A percentile compares a stretch with the other conserved stretches of the same genome.
These are phyloP conservation scores for Drosophila tsacasi DNA, from an alignment of 1,140 invertebrate genomes.

Conservation along the genomic window DNA sequence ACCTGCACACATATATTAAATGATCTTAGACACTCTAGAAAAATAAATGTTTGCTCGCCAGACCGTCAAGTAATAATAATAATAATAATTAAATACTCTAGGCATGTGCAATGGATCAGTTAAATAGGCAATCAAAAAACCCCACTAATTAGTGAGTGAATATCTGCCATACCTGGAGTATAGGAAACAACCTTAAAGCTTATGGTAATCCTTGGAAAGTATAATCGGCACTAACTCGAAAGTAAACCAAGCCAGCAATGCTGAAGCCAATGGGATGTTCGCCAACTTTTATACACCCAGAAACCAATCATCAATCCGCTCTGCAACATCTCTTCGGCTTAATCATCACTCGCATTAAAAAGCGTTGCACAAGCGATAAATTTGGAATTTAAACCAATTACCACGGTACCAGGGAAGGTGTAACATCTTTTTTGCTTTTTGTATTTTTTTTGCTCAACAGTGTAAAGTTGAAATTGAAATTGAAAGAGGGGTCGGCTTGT, in stretches of 20 bases:
- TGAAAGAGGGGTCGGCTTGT: slow-evolving; percentile 22
- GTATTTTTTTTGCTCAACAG: slow-evolving; percentile 47
- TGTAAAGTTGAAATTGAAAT: slow-evolving; percentile 49
- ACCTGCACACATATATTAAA: not conserved
- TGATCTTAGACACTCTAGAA: not conserved
- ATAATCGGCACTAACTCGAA: slow-evolving; percentile 14
- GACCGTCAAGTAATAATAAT: slow-evolving; percentile 9
- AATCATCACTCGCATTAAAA: slow-evolving; percentile 18
- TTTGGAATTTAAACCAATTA: slow-evolving; percentile 54
- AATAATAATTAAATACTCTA: slow-evolving; percentile 1
- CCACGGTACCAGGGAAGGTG: slow-evolving; percentile 43
- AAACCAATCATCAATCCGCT: not conserved
- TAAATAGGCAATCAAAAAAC: slow-evolving; percentile 14
- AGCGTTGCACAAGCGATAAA: slow-evolving; percentile 46
- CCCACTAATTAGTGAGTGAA: slow-evolving; percentile 5
- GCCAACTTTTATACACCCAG: slow-evolving; percentile 26
- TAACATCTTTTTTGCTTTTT: slow-evolving; percentile 8
- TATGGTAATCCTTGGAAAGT: not conserved
- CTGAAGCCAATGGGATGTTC: not conserved
- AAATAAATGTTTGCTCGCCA: slow-evolving; percentile 7
- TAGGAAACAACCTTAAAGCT: not conserved
- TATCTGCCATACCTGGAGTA: not conserved
- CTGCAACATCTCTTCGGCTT: slow-evolving; percentile 9
- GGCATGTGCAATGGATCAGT: slow-evolving; percentile 11
- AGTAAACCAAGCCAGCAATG: slow-evolving; percentile 23